Percentiles rank a stretch among this genome's conserved stretches.
Conservation (phyloP, 2,113 vertebrate genomes). For the Ia io region DNA sequence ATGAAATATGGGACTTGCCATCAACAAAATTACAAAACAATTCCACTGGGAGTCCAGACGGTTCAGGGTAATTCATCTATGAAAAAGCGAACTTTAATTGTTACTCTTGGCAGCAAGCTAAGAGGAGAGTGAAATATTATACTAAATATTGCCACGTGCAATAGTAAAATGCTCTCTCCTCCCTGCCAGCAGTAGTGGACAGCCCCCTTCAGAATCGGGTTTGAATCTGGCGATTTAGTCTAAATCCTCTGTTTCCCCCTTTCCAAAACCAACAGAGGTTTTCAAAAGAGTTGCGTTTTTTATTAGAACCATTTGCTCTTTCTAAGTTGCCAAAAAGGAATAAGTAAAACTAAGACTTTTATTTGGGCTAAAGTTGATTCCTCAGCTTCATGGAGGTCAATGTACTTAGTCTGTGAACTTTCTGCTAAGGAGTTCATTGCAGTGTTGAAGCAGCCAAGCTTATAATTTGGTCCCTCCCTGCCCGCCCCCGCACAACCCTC, state of each 20-base stretch:
- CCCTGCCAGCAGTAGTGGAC: slow-evolving; percentile 72
- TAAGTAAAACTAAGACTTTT: slow-evolving; percentile 81
- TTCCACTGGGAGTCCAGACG: slow-evolving; percentile 70
- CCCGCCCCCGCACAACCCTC: background rate
- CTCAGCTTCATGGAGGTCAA: slow-evolving; percentile 72
- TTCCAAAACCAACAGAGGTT: slow-evolving; percentile 82
- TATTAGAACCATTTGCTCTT: slow-evolving; percentile 83
- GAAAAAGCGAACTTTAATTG: slow-evolving; percentile 80
- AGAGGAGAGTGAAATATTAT: slow-evolving; percentile 80
- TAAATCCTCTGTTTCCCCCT: slow-evolving; percentile 76
- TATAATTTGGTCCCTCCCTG: background rate
- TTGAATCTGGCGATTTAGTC: slow-evolving; percentile 76
- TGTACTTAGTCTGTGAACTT: slow-evolving; percentile 61
- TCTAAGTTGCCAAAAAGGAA: slow-evolving; percentile 78
- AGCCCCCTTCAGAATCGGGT: slow-evolving; percentile 73
- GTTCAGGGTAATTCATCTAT: slow-evolving; percentile 76
- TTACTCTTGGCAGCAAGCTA: slow-evolving; percentile 78
- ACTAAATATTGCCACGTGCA: slow-evolving; percentile 84
- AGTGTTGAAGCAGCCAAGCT: slow-evolving; percentile 46
- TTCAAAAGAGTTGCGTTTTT: slow-evolving; percentile 77
- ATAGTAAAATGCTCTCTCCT: slow-evolving; percentile 74
- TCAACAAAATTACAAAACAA: slow-evolving; percentile 79
- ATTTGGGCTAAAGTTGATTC: slow-evolving; percentile 82
- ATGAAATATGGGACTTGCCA: slow-evolving; percentile 79
- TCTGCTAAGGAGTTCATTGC: slow-evolving; percentile 42